Conservation (phyloP, 2,797 vertebrate genomes). For the Catamblyrhynchus diadema region DNA sequence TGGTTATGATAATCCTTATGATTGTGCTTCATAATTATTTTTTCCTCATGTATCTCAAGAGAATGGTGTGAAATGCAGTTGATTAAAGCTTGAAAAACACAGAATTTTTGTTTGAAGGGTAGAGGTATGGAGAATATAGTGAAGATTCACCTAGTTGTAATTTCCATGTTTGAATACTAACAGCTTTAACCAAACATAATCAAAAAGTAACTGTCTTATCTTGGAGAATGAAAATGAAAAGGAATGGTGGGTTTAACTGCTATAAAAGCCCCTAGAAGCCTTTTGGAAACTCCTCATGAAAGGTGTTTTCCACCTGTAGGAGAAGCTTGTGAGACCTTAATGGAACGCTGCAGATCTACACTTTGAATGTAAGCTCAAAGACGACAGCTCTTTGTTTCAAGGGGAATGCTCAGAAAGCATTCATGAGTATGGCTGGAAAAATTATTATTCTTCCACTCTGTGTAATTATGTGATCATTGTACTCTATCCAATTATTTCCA, state of each 20-base stretch:
- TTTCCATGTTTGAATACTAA: not conserved
- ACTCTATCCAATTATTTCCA: not conserved
- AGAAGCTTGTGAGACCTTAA: not conserved
- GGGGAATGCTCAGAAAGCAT: not conserved
- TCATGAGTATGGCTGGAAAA: not conserved
- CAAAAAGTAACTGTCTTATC: not conserved
- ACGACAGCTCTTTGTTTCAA: accelerated
- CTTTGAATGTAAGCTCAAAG: not conserved
- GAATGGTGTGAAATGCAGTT: not conserved
- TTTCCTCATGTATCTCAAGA: not conserved
- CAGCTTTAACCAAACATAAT: not conserved
- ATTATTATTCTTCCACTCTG: not conserved
- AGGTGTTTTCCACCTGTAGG: not conserved
- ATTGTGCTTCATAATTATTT: not conserved
- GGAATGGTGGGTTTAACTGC: not conserved
- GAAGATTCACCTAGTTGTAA: not conserved
- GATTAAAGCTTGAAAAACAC: not conserved
- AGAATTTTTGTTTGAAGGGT: not conserved
- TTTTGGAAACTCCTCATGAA: not conserved
- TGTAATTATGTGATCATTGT: not conserved
- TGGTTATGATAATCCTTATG: not conserved
- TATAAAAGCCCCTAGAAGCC: not conserved
- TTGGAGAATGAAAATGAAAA: not conserved
- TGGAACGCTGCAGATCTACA: not conserved
- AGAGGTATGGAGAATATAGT: not conserved